Percentiles rank a stretch among this genome's conserved stretches.
phyloP scores from a whole-genome alignment of 2,888 invertebrate species.

The Cepaea hortensis region DNA sequence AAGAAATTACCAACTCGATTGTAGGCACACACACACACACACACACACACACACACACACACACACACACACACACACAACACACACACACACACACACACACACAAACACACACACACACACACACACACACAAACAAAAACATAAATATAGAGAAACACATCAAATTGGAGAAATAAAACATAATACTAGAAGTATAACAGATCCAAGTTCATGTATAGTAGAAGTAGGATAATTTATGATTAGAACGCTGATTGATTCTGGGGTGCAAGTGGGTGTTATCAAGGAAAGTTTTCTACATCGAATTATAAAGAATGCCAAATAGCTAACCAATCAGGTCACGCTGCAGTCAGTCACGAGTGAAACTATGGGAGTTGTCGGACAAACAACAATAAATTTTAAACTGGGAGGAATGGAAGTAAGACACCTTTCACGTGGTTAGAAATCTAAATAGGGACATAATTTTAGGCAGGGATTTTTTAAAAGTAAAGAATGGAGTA shows the following conservation, averaged over 20 bases:
- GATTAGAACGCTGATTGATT: neutral
- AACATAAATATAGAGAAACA: too few relatives aligned
- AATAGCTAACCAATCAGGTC: neutral
- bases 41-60: too few relatives aligned
- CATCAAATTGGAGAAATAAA: too few relatives aligned
- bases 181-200: too few relatives aligned
- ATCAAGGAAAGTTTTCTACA: neutral
- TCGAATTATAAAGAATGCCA: neutral
- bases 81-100: too few relatives aligned
- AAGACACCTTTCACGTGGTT: neutral
- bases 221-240: neutral
- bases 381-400: neutral
- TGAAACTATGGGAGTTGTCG: neutral
- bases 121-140: too few relatives aligned
- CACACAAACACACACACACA: too few relatives aligned
- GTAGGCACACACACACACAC: too few relatives aligned
- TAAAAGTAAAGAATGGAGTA: neutral
- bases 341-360: neutral
- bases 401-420: neutral
- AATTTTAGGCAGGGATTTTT: neutral
- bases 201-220: neutral
- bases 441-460: neutral
- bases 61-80: too few relatives aligned
- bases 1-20: too few relatives aligned
- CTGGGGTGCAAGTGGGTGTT: neutral